phyloP scores from a whole-genome alignment of 2,797 vertebrate genomes.

The Babyrousa celebensis region DNA sequence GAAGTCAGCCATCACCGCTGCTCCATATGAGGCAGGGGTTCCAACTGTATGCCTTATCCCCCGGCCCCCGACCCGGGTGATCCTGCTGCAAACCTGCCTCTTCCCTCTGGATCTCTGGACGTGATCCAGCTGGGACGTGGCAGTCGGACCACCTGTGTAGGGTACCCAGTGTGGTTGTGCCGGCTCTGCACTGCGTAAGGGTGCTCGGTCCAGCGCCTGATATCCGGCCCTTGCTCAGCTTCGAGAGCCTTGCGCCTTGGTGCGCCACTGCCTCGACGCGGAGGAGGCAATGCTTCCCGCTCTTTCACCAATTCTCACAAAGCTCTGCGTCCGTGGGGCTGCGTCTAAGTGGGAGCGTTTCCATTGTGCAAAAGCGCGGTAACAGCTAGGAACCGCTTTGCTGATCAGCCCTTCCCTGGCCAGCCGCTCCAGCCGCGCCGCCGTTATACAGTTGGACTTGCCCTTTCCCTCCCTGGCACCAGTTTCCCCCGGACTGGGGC shows the following conservation, averaged over 20 bases:
- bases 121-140: not conserved
- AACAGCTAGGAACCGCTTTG: not conserved
- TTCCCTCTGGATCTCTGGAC: not conserved
- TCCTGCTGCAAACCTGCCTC: not conserved
- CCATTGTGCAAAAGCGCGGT: not conserved
- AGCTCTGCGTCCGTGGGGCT: not conserved
- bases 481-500: accelerated
- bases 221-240: not conserved
- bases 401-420: not conserved
- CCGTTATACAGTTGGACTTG: accelerated
- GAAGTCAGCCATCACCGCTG: not conserved
- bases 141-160: not conserved
- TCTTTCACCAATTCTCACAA: not conserved
- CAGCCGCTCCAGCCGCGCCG: no score
- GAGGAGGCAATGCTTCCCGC: not conserved
- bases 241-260: not conserved
- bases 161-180: not conserved
- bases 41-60: not conserved
- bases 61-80: not conserved
- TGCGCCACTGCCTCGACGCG: not conserved
- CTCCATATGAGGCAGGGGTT: not conserved
- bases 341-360: not conserved
- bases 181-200: not conserved
- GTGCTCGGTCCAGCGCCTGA: not conserved
- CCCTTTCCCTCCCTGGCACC: accelerated